Percentiles rank a stretch among this genome's conserved stretches.
Evolutionary conservation across 2,113 vertebrate genomes (phyloP).

Genomic region (Saccopteryx leptura): DNA sequence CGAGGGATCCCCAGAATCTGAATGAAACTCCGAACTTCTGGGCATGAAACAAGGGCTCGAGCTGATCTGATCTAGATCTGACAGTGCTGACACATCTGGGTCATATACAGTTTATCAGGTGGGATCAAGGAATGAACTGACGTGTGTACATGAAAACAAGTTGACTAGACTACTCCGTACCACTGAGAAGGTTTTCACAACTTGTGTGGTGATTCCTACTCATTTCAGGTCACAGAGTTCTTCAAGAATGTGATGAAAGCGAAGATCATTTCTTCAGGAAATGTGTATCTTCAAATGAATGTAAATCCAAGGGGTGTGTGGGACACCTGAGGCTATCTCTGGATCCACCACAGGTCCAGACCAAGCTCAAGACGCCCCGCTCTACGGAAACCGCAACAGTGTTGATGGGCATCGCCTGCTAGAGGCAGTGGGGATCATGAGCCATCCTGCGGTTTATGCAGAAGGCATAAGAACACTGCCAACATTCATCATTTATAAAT

Average conservation of each 20-base stretch:
- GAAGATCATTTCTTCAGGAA: conserved; percentile 26
- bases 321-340: background rate
- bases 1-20: background rate
- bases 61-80: background rate
- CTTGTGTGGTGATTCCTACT: background rate
- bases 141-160: background rate
- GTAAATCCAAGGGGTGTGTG: background rate
- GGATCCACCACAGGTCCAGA: background rate
- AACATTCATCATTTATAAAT: background rate
- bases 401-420: background rate
- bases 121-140: background rate
- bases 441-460: background rate
- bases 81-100: background rate
- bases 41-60: background rate
- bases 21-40: background rate
- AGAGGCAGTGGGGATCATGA: background rate
- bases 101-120: background rate
- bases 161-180: background rate
- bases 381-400: background rate
- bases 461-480: background rate
- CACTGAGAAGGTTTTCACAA: background rate
- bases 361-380: background rate
- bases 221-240: background rate
- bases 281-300: background rate
- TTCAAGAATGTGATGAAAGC: background rate